Evolutionary conservation across 2,113 vertebrate genomes (phyloP), one percentile per base, ranked within the genome.

Genomic region (Fulmarus glacialis): DNA sequence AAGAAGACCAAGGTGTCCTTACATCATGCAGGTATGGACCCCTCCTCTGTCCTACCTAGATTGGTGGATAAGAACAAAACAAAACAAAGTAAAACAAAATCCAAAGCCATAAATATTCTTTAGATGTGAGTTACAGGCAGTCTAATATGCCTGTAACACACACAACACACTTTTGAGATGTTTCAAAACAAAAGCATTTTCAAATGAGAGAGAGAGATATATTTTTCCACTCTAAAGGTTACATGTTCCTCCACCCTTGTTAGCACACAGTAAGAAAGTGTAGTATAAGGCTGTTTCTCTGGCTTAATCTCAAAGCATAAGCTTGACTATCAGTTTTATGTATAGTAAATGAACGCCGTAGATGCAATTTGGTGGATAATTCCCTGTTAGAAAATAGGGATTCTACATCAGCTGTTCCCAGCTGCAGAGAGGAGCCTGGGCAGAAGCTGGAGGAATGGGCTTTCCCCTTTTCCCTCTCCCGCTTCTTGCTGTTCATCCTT

Each of bases 11-110:
- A 86, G 21, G 16, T 62, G 24, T 60, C 48, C 45, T 77, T 92
- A 56, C 21, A 43, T 59, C 29, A 40, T 32, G 32, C 17, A 0
- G 0, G 4, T 74, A 62, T 20, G 6, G 9, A 60, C 14, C 14
- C 78, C 19, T 81, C 32, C 75, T 78, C 73, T 56, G 50, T 87
- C n/a, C 34, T 66, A 29, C 15, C 20, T 3, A 38, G 27, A 40
- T 2, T 84, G 9, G 11, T 32, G 48, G 56, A 66, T 23, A 47
- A 60, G 86, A 84, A 2, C 2, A 7, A 78, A 80, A 3, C 4
- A 58, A 87, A 82, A 45, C 15, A 72, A 67, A 86, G 12, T 27
- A 74, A 82, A 85, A 45, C 14, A 50, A 82, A 84, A 47, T 40
- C 11, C 17, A 91, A 87, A 86, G 4, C 14, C 19, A 74, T 43